These are phyloP conservation scores for Mythimna impura DNA, from an alignment of 2,888 invertebrate species.

Conservation along the genomic window DNA sequence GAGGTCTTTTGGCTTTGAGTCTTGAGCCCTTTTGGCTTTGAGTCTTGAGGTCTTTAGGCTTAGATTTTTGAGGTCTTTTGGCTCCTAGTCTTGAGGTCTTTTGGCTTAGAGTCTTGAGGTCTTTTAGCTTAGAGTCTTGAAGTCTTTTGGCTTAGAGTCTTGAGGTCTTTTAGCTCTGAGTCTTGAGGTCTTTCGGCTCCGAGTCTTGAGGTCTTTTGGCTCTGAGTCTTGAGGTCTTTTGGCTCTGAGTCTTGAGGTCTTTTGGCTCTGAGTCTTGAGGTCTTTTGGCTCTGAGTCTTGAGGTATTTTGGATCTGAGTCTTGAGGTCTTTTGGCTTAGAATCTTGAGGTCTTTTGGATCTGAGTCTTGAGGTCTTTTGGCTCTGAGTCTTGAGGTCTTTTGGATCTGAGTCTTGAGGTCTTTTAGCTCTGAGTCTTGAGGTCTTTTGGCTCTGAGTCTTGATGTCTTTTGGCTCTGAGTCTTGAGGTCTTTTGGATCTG, in stretches of 20 bases:
- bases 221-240: not conserved
- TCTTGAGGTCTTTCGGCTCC: not conserved
- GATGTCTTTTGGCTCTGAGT: not conserved
- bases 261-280: not conserved
- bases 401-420: no score
- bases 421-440: not conserved
- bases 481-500: not conserved
- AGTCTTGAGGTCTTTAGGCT: no score
- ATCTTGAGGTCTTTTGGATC: not conserved
- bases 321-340: not conserved
- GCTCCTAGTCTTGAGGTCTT: not conserved
- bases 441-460: not conserved
- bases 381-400: not conserved
- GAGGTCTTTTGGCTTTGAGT: not conserved
- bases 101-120: not conserved
- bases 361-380: not conserved
- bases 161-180: not conserved
- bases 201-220: not conserved
- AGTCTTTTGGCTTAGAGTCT: not conserved
- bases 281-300: not conserved
- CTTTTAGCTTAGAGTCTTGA: not conserved
- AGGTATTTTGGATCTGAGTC: not conserved
- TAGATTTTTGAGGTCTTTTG: not conserved
- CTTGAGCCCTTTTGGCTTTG: no score
- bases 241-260: not conserved